These are phyloP conservation scores for Prosapia bicincta DNA, from an alignment of 2,888 invertebrate genomes.

Conservation along the genomic window DNA sequence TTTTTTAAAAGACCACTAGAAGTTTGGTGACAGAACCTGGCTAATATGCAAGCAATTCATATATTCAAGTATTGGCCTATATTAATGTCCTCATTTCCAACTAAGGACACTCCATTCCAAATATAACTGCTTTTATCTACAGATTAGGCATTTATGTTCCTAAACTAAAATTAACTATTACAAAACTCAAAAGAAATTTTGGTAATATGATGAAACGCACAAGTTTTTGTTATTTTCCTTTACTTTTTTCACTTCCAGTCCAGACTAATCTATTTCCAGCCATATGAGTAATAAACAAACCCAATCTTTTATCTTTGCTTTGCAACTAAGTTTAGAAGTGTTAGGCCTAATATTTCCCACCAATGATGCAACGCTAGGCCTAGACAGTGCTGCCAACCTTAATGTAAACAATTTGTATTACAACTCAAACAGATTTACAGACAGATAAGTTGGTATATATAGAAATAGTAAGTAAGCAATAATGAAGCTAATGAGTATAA, in stretches of 20 bases:
- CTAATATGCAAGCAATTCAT: no score
- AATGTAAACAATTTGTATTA: background rate
- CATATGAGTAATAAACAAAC: background rate
- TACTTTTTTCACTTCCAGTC: background rate
- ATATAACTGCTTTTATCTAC: background rate
- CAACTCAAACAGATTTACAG: background rate
- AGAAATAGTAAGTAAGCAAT: background rate
- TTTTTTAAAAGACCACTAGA: no score
- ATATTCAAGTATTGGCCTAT: no score
- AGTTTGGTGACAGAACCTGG: no score
- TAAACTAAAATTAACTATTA: background rate
- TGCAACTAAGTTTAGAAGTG: background rate
- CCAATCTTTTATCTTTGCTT: background rate
- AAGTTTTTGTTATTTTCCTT: background rate
- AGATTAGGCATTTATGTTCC: background rate
- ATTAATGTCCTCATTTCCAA: no score
- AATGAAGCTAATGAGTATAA: background rate
- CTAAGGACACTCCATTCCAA: background rate
- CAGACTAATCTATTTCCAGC: background rate
- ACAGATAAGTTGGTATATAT: background rate
- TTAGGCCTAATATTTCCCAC: background rate
- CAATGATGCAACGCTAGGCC: background rate
- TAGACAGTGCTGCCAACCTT: background rate
- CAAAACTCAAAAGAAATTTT: background rate
- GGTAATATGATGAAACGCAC: background rate